Base-by-base conservation (phyloP, 2,113 vertebrate species). In the Stegastes partitus region DNA sequence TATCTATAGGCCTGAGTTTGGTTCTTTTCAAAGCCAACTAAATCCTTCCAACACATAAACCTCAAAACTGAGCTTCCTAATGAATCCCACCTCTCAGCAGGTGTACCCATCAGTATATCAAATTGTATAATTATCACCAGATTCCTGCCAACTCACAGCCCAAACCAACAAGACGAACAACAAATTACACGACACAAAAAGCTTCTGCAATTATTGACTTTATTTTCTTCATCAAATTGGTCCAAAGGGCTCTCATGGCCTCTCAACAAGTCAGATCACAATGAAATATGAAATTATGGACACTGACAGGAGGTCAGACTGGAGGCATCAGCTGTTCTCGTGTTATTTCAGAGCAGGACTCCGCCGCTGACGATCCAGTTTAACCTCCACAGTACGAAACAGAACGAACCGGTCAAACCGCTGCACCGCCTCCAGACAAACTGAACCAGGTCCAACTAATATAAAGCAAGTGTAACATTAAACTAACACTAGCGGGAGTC, bases 161-260 rank as follows among this genome's bases (percentile, higher is more conserved):
- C 7, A n/a, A 50, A 50, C 16, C 12, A 14, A 14, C 47, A 50
- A 18, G 4, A 65, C 10, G 37, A n/a, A 64, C 28, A 68, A 68
- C 28, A 68, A 68, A 37, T 3, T 5, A 21, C 8, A 65, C 31
- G n/a, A 64, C 56, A 79, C n/a, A 47, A 28, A 10, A 49, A 39
- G 9, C 1, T 15, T 64, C 64, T 74, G 56, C 42, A 82, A 59
- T 59, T 49, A 28, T 62, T 83, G 34, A 59, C 28, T 91, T 93
- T 91, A 88, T 89, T 90, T 25, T 84, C 71, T 78, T 56, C 56
- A 82, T 66, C 53, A 74, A 77, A 83, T 85, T 82, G 81, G 87
- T 89, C 82, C 89, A 85, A 77, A 82, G 26, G 75, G 56, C 50
- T 80, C 39, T 74, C 28, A 39, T 11, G 76, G 66, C 50, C 61